These are phyloP conservation scores for Trichopria drosophilae DNA, from an alignment of 2,888 invertebrate genomes.

Conservation along the genomic window DNA sequence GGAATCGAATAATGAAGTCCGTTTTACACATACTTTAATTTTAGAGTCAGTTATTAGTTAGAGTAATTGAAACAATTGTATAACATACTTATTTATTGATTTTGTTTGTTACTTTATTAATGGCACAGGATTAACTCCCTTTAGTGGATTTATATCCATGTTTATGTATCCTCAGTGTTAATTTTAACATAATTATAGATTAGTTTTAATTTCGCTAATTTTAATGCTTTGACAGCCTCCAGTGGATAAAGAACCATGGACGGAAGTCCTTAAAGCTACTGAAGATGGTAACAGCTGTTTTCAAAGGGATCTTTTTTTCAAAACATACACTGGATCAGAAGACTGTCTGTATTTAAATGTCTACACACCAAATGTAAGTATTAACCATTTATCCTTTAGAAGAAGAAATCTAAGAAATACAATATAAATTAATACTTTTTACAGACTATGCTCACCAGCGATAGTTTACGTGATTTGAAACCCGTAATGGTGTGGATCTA, in stretches of 20 bases:
- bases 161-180: no score
- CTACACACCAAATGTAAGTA: constrained; percentile 40
- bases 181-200: no score
- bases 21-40: no score
- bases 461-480: constrained; percentile 2
- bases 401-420: neutral
- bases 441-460: neutral
- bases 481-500: constrained; percentile 42
- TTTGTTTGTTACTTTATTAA: neutral
- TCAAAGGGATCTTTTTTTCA: constrained; percentile 25
- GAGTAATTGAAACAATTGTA: no score
- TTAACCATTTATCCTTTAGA: neutral
- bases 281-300: constrained; percentile 34
- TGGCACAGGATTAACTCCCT: neutral
- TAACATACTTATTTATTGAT: neutral
- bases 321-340: constrained; percentile 36
- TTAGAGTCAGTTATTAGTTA: no score
- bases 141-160: no score
- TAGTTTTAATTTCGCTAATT: constrained; percentile 17
- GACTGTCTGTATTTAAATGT: constrained; percentile 45
- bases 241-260: constrained; percentile 37
- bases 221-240: no score
- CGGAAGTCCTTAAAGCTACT: constrained; percentile 27
- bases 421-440: neutral
- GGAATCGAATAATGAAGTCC: no score